A percentile compares a stretch with the other conserved stretches of the same genome.
phyloP scores from a whole-genome alignment of 2,113 vertebrate species.

The Fukomys damarensis region DNA sequence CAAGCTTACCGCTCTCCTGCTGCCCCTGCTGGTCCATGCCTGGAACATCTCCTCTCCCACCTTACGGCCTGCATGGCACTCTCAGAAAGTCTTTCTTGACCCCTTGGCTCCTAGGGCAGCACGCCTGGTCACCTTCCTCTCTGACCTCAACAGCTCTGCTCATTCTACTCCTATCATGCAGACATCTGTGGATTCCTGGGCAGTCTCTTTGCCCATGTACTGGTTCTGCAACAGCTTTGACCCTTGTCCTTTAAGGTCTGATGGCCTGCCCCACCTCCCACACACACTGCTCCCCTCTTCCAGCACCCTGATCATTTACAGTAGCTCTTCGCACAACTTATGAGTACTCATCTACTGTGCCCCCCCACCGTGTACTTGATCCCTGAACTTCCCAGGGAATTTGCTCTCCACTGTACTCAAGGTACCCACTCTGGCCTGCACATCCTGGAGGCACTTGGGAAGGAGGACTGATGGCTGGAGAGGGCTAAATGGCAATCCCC shows the following conservation, averaged over 20 bases:
- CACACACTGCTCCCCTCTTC: neutral
- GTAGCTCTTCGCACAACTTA: too few species aligned
- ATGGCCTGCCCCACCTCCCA: neutral
- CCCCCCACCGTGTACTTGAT: too few species aligned
- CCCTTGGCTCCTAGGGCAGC: neutral
- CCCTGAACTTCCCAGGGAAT: neutral
- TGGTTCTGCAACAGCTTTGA: neutral
- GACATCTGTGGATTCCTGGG: neutral
- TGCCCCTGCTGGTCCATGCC: neutral
- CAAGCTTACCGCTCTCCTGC: neutral
- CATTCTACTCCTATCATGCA: neutral
- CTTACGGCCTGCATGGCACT: accelerated
- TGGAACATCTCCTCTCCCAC: neutral
- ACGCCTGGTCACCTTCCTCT: neutral
- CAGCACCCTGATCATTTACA: neutral
- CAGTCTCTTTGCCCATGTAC: neutral
- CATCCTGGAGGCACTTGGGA: neutral
- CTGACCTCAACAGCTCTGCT: neutral
- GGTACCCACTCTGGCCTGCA: neutral
- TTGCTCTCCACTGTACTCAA: neutral
- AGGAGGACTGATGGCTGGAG: neutral
- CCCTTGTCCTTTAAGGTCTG: neutral
- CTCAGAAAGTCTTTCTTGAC: neutral
- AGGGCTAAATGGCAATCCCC: neutral
- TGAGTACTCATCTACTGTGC: neutral